phyloP scores from a whole-genome alignment of 2,113 vertebrate species.

The Dipodomys merriami region DNA sequence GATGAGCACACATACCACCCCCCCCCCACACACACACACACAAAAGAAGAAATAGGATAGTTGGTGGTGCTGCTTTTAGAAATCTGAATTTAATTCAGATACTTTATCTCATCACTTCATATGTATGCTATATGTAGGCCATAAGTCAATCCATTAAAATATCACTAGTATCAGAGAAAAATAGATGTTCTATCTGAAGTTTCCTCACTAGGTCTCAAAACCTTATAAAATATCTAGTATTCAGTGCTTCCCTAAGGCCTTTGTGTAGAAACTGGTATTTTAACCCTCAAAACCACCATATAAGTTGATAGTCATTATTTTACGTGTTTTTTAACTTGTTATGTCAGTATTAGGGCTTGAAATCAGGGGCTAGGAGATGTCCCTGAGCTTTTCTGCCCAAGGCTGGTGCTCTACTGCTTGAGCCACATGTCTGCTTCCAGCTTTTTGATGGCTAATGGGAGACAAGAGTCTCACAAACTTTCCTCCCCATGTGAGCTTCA shows the following conservation, averaged over 20 bases:
- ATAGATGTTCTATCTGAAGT: conserved; percentile 22
- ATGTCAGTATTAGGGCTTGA: too few species aligned
- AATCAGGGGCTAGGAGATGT: too few species aligned
- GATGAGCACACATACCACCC: too few species aligned
- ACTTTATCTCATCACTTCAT: conserved; percentile 26
- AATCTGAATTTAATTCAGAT: not conserved
- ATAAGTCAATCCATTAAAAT: not conserved
- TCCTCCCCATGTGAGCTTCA: too few species aligned
- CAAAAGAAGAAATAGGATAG: not conserved
- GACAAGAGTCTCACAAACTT: too few species aligned
- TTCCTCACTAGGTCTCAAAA: not conserved
- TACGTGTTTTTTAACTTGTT: too few species aligned
- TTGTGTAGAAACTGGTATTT: not conserved
- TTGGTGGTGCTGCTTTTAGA: conserved; percentile 23
- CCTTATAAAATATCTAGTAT: not conserved
- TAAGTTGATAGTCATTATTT: not conserved
- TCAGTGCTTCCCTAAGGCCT: not conserved
- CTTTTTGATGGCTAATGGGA: too few species aligned
- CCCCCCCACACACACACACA: too few species aligned
- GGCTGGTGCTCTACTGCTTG: too few species aligned
- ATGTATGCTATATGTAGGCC: not conserved
- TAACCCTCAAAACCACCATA: not conserved
- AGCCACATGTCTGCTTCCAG: too few species aligned
- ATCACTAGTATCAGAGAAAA: not conserved
- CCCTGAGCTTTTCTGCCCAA: too few species aligned